Evolutionary conservation across 2,888 invertebrate genomes (phyloP).

Genomic region (Drosophila yooni): DNA sequence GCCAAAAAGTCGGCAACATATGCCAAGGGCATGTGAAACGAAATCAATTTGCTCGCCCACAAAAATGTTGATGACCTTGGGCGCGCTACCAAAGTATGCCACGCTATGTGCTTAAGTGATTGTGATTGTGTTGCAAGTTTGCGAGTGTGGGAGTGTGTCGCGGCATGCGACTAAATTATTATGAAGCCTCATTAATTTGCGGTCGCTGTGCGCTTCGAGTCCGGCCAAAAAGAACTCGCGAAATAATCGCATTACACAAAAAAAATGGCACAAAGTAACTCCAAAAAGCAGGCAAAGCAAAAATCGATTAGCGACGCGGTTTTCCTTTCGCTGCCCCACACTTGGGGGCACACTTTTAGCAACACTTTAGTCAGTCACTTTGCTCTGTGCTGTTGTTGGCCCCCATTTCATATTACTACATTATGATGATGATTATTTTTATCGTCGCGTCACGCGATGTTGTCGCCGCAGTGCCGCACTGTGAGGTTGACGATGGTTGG

Average conservation of each 20-base stretch:
- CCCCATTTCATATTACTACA: constrained; percentile 58
- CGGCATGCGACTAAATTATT: constrained; percentile 67
- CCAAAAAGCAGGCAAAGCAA: constrained; percentile 30
- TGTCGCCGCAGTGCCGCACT: constrained; percentile 64
- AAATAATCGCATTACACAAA: constrained; percentile 71
- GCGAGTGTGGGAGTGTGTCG: constrained; percentile 5
- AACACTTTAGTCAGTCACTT: constrained; percentile 46
- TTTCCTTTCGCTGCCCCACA: constrained; percentile 19
- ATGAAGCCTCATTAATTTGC: constrained; percentile 72
- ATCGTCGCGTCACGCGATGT: constrained; percentile 82
- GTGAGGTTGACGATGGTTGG: not conserved
- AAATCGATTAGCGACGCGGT: constrained; percentile 76
- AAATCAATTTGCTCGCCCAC: constrained; percentile 57
- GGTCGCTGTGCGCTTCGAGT: constrained; percentile 45
- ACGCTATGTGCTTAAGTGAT: not conserved
- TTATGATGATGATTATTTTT: constrained; percentile 72
- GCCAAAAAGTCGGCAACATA: constrained; percentile 72
- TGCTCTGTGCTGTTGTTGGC: constrained; percentile 10
- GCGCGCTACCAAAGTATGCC: constrained; percentile 22
- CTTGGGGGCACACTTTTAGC: constrained; percentile 40
- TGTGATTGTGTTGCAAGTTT: not conserved
- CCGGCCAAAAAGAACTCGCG: constrained; percentile 51
- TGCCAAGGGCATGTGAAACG: constrained; percentile 56
- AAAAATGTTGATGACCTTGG: constrained; percentile 52
- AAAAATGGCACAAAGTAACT: constrained; percentile 24